Percentiles rank a stretch among this genome's conserved stretches.
Conservation (phyloP, 2,888 invertebrate species). For the Limenitis camilla region DNA sequence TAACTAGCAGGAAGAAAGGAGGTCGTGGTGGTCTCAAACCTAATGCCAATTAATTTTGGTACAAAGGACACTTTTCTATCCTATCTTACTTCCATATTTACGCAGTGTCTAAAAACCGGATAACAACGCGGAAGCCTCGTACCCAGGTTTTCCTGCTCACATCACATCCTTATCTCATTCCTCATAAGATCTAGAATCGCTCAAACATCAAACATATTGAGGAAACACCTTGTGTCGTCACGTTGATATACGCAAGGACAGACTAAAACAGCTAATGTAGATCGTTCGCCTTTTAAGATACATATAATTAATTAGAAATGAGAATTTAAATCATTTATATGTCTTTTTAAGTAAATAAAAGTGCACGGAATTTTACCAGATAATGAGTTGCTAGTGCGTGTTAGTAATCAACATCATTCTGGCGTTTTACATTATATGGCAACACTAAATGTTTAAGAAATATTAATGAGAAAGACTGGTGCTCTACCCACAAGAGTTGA, state of each 20-base stretch:
- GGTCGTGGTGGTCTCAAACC: too few species aligned
- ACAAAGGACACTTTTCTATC: conserved; percentile 2
- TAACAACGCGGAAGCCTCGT: conserved; percentile 24
- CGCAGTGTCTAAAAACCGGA: conserved; percentile 16
- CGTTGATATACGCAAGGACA: conserved; percentile 15
- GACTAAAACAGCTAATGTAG: conserved; percentile 14
- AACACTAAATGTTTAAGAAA: too few species aligned
- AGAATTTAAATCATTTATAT: conserved; percentile 3
- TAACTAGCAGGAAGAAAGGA: too few species aligned
- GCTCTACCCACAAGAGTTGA: too few species aligned
- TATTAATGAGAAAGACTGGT: too few species aligned
- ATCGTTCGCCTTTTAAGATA: conserved; percentile 15
- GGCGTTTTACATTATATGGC: too few species aligned
- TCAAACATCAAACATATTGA: not conserved
- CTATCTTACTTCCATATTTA: conserved; percentile 9
- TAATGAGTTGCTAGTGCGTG: too few species aligned
- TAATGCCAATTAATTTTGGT: not conserved
- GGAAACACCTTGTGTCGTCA: conserved; percentile 22
- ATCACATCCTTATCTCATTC: conserved; percentile 5
- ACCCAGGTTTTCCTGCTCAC: conserved; percentile 17
- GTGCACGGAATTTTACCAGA: not conserved
- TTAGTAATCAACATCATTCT: too few species aligned
- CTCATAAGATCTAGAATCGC: too few species aligned
- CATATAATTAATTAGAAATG: conserved; percentile 14
- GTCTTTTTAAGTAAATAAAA: conserved; percentile 1